phyloP scores from a whole-genome alignment of 2,888 invertebrate species.

The Drosophila monieri region DNA sequence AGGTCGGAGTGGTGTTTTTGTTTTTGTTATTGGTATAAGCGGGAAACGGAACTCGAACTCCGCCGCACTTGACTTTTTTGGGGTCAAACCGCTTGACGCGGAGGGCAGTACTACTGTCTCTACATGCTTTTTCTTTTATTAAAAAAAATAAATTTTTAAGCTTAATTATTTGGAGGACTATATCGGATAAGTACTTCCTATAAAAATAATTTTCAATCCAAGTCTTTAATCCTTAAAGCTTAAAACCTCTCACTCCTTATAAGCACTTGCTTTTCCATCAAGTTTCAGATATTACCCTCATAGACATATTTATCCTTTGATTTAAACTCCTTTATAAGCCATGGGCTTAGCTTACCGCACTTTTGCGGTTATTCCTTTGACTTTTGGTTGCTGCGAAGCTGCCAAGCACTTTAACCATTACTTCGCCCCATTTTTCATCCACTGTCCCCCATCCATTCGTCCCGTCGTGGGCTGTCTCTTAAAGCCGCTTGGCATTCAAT shows the following conservation, averaged over 20 bases:
- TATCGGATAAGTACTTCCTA: too few relatives aligned
- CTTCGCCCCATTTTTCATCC: constrained; percentile 33
- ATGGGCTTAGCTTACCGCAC: constrained; percentile 11
- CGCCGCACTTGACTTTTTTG: constrained; percentile 73
- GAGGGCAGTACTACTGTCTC: constrained; percentile 10
- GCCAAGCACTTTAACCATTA: constrained; percentile 45
- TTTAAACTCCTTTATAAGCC: constrained; percentile 30
- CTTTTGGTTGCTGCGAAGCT: constrained; percentile 45
- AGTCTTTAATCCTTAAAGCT: too few relatives aligned
- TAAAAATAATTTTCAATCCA: neutral
- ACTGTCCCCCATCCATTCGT: constrained; percentile 13
- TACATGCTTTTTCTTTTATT: neutral
- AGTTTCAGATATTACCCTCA: neutral
- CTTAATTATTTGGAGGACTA: too few relatives aligned
- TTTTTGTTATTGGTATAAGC: constrained; percentile 30
- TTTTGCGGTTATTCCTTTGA: constrained; percentile 34
- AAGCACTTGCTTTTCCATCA: neutral
- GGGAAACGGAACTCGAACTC: constrained; percentile 38
- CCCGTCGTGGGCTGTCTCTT: constrained; percentile 42
- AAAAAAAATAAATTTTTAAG: too few relatives aligned
- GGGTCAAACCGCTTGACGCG: constrained; percentile 71
- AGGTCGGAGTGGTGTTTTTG: constrained; percentile 15
- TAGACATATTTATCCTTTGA: constrained; percentile 23
- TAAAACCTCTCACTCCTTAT: neutral
- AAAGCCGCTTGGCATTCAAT: constrained; percentile 74